Percentiles rank a stretch among this genome's conserved stretches.
These are phyloP conservation scores for Neodiprion fabricii DNA, from an alignment of 1,140 invertebrate species.

Conservation along the genomic window DNA sequence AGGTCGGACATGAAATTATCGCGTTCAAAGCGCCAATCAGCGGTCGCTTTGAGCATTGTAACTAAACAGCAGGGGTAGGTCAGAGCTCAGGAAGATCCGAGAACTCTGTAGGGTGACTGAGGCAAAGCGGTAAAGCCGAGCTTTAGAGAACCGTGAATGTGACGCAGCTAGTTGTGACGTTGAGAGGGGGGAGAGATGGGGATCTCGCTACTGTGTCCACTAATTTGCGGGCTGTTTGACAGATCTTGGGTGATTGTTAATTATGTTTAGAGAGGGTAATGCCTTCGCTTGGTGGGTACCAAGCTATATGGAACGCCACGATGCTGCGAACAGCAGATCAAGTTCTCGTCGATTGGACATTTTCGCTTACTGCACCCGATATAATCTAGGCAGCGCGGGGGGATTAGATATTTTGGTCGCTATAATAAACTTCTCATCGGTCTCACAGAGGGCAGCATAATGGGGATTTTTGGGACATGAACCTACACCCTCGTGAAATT, in stretches of 20 bases:
- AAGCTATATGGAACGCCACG: too few relatives aligned
- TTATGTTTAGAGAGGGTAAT: slow-evolving; percentile 47
- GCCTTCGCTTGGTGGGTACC: too few relatives aligned
- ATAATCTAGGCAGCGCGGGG: too few relatives aligned
- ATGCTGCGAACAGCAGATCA: too few relatives aligned
- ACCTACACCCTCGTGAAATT: too few relatives aligned
- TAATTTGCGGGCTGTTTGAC: slow-evolving; percentile 53
- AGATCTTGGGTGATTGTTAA: slow-evolving; percentile 54
- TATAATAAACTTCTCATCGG: too few relatives aligned
- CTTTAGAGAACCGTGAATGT: background rate
- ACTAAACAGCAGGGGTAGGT: background rate
- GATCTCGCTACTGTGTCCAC: slow-evolving; percentile 38
- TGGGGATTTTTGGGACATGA: too few relatives aligned
- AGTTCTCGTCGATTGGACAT: too few relatives aligned
- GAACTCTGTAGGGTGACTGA: too few relatives aligned
- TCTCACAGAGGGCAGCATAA: too few relatives aligned
- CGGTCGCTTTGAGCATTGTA: slow-evolving; percentile 1
- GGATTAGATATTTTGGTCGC: too few relatives aligned
- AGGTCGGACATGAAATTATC: background rate
- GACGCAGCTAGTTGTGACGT: background rate
- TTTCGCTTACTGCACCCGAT: too few relatives aligned
- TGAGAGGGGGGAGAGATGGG: background rate
- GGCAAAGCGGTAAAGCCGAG: background rate
- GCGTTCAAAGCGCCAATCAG: background rate
- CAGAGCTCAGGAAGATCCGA: background rate